Percentiles rank a stretch among this genome's conserved stretches.
Conservation (phyloP, 2,797 vertebrate genomes). For the Pangasius sanitwongsei region DNA sequence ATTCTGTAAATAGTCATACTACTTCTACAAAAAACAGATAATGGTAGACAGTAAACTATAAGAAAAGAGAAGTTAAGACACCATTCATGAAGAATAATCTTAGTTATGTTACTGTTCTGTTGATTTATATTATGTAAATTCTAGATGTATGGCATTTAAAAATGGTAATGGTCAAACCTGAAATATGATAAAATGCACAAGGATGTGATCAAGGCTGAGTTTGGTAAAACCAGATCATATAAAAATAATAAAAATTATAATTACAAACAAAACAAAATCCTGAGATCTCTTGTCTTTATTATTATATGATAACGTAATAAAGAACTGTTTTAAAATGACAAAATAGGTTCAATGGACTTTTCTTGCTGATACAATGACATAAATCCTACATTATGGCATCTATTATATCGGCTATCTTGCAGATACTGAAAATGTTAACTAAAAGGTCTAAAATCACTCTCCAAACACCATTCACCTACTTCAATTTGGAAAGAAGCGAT, state of each 20-base stretch:
- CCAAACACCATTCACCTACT: background rate
- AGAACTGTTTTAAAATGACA: background rate
- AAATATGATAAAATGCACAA: background rate
- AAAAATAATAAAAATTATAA: background rate
- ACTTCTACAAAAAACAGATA: background rate
- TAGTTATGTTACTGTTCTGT: background rate
- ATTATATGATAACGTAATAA: background rate
- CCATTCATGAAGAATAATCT: background rate
- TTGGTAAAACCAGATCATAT: background rate
- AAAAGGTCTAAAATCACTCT: background rate
- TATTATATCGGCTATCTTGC: background rate
- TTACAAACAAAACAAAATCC: background rate
- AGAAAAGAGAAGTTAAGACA: background rate
- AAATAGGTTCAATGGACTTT: background rate
- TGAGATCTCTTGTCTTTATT: slow-evolving; percentile 15
- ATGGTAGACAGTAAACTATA: background rate
- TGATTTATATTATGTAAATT: background rate
- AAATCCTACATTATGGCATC: background rate
- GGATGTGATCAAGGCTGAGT: background rate
- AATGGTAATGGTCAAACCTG: background rate
- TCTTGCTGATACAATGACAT: background rate
- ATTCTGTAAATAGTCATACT: background rate
- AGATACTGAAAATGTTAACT: background rate
- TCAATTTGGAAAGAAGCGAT: background rate
- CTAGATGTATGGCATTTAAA: background rate